Evolutionary conservation across 2,113 vertebrate genomes (phyloP), one percentile per base, ranked within the genome.

Genomic region (Oenanthe melanoleuca): DNA sequence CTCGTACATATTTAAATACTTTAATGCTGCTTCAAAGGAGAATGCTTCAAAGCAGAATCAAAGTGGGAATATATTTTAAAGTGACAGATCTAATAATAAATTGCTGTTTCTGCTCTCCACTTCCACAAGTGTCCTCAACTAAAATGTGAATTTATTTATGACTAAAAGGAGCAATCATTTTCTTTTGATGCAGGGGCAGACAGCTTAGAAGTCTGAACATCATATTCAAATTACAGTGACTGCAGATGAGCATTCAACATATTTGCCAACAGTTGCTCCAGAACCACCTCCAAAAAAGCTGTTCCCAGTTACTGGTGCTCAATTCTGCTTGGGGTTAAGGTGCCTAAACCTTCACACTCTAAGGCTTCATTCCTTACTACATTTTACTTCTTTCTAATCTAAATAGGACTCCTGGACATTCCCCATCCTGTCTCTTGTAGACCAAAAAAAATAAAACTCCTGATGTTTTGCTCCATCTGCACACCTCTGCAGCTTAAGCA

Each of bases 1-100:
- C 60, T 90, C 10, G 63, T 88, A 72, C 93, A 61, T 78, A 91
- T 94, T 96, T 94, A 92, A 91, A 94, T 66, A 96, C 94, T 89
- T 95, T 89, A 96, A 92, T 89, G 64, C 55, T 79, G 74, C 88
- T 92, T 95, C 85, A 95, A 92, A 82, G 74, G 40, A 96, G 82
- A 88, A 83, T 66, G 85, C 83, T 97, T 96, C 96, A 97, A 96
- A 66, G 44, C 38, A 84, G 50, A 95, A 84, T 92, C 87, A 93
- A 96, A 85, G 72, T 5, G 55, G 55, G 57, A 97, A 74, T 57
- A 64, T 89, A 89, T 94, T 96, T 96, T 91, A 92, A 95, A 96
- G 69, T 93, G 88, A 96, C 96, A 89, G 87, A 77, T 87, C 63
- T 86, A 93, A 95, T 88, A 96, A 95, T 85, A 86, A 96, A 95